Conservation (phyloP, 2,888 invertebrate species). For the Galerucella calmariensis region DNA sequence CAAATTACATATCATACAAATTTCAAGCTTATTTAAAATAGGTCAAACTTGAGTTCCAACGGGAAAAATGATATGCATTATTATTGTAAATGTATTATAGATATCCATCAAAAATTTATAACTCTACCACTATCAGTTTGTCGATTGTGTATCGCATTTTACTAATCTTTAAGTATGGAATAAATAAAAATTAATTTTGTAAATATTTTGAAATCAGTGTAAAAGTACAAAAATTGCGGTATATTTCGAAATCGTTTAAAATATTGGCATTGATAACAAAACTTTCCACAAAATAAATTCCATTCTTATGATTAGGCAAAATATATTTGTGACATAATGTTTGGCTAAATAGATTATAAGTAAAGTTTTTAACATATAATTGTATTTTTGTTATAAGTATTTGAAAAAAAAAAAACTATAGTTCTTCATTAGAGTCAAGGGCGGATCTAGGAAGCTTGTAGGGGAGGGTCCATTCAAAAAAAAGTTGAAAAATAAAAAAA, state of each 20-base stretch:
- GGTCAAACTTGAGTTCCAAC: neutral
- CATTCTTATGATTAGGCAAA: conserved; percentile 1
- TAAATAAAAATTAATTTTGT: neutral
- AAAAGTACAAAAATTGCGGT: neutral
- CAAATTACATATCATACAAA: neutral
- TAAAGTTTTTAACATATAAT: neutral
- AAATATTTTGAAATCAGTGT: neutral
- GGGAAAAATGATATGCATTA: neutral
- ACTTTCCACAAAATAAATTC: neutral
- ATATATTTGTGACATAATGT: neutral
- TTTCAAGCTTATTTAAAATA: neutral
- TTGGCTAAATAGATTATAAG: neutral
- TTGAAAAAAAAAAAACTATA: neutral
- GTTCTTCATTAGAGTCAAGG: no score
- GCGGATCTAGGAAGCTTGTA: no score
- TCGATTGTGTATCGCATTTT: neutral
- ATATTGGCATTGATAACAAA: no score
- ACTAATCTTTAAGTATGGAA: conserved; percentile 3
- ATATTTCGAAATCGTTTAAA: no score
- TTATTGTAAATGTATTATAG: neutral
- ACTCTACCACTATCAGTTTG: neutral
- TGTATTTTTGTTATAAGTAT: conserved; percentile 3
- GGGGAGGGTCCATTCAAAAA: no score
- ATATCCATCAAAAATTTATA: neutral
- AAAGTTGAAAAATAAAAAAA: no score